These are phyloP conservation scores for Sparus aurata DNA, from an alignment of 2,797 vertebrate species.

Conservation along the genomic window DNA sequence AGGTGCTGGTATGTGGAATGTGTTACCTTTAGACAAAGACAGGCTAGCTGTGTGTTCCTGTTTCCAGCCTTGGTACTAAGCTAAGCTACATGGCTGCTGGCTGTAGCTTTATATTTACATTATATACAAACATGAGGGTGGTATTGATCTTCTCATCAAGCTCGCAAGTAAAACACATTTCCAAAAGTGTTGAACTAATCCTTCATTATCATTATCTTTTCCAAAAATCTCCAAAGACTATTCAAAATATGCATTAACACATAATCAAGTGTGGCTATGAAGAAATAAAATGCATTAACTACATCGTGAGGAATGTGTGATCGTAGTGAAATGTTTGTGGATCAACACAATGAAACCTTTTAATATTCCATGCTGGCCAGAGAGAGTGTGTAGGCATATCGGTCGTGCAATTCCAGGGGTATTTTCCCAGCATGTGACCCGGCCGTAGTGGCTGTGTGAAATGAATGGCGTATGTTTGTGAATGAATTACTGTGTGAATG, in stretches of 20 bases:
- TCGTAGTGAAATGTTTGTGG: neutral
- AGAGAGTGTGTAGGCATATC: conserved; percentile 1
- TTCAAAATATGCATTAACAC: neutral
- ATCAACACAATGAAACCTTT: conserved; percentile 17
- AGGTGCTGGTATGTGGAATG: neutral
- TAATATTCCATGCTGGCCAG: neutral
- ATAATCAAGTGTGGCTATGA: neutral
- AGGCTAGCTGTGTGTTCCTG: too few species aligned
- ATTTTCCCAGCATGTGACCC: conserved; percentile 59
- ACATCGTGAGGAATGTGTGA: neutral
- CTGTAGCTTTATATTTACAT: neutral
- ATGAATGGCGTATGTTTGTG: conserved; percentile 65
- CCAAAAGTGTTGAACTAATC: neutral
- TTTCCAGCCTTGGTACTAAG: neutral
- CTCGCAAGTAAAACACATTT: neutral
- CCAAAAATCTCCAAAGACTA: neutral
- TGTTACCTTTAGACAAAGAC: neutral
- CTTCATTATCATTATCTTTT: neutral
- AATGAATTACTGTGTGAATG: conserved; percentile 74
- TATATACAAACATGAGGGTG: neutral
- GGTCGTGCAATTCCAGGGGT: conserved; percentile 5
- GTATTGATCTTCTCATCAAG: neutral
- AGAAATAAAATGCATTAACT: neutral
- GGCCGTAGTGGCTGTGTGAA: conserved; percentile 29
- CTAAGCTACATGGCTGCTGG: neutral